Evolutionary conservation across 2,113 vertebrate species (phyloP).

Genomic region (Lagopus muta): DNA sequence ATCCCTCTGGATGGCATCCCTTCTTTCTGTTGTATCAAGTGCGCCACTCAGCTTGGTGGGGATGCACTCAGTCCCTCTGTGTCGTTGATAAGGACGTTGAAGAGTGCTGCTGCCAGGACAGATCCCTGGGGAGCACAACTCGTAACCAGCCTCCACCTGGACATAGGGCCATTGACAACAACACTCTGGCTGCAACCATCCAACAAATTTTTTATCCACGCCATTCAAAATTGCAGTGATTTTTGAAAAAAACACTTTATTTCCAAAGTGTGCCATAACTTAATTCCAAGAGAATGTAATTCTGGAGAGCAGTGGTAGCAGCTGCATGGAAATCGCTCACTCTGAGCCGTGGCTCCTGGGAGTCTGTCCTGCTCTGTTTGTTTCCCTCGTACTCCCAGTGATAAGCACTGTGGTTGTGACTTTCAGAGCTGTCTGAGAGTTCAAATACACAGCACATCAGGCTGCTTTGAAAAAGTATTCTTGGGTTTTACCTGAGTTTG

Average conservation of each 20-base stretch:
- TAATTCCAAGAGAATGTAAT: constrained; percentile 15
- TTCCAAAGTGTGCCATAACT: constrained; percentile 26
- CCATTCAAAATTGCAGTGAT: neutral
- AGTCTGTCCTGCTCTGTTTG: constrained; percentile 23
- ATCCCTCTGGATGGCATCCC: too few relatives aligned
- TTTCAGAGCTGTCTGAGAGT: neutral
- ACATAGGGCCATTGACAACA: too few relatives aligned
- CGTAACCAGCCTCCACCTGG: too few relatives aligned
- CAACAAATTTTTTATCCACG: too few relatives aligned
- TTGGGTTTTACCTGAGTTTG: neutral
- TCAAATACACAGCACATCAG: neutral
- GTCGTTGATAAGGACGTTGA: too few relatives aligned
- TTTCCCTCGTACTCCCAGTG: neutral
- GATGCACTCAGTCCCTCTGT: too few relatives aligned
- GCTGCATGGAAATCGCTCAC: neutral
- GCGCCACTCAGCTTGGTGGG: too few relatives aligned
- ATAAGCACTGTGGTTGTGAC: neutral
- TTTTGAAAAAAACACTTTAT: constrained; percentile 9
- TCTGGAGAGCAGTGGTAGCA: neutral
- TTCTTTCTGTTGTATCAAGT: too few relatives aligned
- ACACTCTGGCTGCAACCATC: too few relatives aligned
- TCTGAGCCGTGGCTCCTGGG: neutral
- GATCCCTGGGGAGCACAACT: too few relatives aligned
- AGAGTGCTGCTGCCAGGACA: too few relatives aligned
- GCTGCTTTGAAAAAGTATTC: neutral